phyloP scores from a whole-genome alignment of 64 coral and sea anemone genomes.

The Pachyseris speciosa region DNA sequence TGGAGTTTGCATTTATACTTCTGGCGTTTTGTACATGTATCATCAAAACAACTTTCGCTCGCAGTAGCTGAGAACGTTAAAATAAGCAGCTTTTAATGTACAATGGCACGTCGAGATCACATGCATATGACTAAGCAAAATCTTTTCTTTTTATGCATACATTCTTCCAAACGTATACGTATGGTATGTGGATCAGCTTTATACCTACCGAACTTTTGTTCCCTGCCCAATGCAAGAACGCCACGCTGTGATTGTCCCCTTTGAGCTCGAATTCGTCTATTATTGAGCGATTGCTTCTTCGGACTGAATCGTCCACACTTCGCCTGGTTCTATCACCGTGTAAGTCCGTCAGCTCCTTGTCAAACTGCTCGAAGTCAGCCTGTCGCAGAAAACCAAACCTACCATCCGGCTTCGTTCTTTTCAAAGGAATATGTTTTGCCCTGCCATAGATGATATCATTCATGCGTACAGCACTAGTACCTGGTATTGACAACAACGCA shows the following conservation, averaged over 20 bases:
- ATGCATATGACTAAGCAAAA: neutral
- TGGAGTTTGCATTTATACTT: too few species aligned
- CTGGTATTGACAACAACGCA: neutral
- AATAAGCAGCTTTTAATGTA: too few species aligned
- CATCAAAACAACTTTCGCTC: too few species aligned
- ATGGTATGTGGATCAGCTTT: too few species aligned
- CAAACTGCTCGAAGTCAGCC: neutral
- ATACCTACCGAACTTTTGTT: constrained; percentile 48
- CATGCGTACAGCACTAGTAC: neutral
- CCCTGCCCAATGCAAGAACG: constrained; percentile 71
- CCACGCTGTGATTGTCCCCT: constrained; percentile 67
- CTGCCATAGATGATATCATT: neutral
- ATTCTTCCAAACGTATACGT: too few species aligned
- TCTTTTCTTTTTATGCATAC: neutral
- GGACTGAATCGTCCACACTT: neutral
- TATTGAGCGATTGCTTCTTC: neutral
- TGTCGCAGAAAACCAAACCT: neutral
- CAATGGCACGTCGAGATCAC: too few species aligned
- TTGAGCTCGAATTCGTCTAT: constrained; percentile 56
- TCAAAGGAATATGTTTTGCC: neutral
- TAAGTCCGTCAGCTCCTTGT: neutral
- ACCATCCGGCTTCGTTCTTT: neutral
- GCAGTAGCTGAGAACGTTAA: too few species aligned
- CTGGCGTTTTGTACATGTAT: too few species aligned
- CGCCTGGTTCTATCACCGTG: neutral